A percentile compares a stretch with the other conserved stretches of the same genome.
Evolutionary conservation across 2,797 vertebrate species (phyloP).

Genomic region (Malurus leucopterus): DNA sequence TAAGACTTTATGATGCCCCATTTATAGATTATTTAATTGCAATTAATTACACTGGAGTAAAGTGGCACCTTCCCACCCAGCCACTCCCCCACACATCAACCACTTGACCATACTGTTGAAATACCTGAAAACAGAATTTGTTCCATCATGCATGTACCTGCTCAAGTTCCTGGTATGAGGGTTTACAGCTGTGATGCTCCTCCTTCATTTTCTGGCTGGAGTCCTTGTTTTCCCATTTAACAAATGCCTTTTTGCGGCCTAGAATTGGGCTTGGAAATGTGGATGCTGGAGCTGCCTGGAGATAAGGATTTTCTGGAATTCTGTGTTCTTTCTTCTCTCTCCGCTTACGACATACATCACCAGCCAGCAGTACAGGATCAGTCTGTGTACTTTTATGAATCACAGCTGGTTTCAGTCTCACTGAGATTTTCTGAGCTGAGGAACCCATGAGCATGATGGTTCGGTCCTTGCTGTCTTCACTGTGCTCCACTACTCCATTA

Average conservation of each 20-base stretch:
- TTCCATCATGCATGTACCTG: conserved; percentile 65
- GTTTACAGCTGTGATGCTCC: conserved; percentile 70
- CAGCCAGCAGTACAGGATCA: conserved; percentile 54
- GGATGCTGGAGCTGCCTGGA: conserved; percentile 57
- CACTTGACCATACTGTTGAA: neutral
- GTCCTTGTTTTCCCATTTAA: conserved; percentile 92
- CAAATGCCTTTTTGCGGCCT: conserved; percentile 83
- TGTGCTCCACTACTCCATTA: conserved; percentile 72
- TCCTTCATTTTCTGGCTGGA: conserved; percentile 79
- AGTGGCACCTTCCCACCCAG: neutral
- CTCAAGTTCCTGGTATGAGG: conserved; percentile 81
- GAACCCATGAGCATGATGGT: conserved; percentile 83
- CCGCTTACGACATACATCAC: neutral
- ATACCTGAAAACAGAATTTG: neutral
- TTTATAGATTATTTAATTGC: neutral
- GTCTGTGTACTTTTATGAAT: conserved; percentile 89
- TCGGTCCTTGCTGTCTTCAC: conserved; percentile 76
- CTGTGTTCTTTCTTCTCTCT: conserved; percentile 47
- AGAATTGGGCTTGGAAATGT: conserved; percentile 86
- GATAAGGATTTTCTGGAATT: conserved; percentile 62
- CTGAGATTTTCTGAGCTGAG: conserved; percentile 75
- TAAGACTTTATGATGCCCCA: neutral
- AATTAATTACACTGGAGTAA: neutral
- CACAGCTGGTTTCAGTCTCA: conserved; percentile 71
- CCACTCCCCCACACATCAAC: neutral